These are phyloP conservation scores for Papilio dardanus DNA, from an alignment of 1,140 invertebrate genomes.

Conservation along the genomic window DNA sequence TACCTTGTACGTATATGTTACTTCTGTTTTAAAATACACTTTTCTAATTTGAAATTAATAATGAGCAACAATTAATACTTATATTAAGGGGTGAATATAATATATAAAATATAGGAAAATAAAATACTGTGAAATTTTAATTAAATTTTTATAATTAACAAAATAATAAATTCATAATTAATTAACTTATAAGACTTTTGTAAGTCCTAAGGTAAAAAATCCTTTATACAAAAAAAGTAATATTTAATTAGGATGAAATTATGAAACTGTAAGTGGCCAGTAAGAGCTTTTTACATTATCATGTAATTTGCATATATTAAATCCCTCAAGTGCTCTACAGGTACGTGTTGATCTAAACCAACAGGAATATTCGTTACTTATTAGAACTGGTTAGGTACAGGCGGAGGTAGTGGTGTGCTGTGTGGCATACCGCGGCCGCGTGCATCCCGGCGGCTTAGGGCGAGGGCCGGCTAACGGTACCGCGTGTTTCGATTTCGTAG, in stretches of 20 bases:
- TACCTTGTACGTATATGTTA: no score
- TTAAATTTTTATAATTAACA: no score
- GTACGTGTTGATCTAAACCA: neutral
- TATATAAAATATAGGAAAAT: no score
- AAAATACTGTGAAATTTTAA: no score
- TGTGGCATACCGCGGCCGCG: constrained; percentile 67
- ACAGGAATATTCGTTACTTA: constrained; percentile 17
- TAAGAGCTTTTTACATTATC: neutral
- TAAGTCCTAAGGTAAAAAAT: no score
- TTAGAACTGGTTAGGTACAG: constrained; percentile 16
- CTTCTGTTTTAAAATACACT: no score
- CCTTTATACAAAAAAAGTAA: no score
- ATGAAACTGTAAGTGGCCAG: neutral
- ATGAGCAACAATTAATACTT: no score
- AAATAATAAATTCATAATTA: no score
- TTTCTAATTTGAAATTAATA: no score
- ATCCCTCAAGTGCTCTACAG: neutral
- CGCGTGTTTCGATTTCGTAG: constrained; percentile 81
- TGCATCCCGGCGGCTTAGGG: constrained; percentile 69
- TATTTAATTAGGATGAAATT: neutral
- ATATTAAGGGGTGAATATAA: no score
- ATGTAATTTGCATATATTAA: neutral
- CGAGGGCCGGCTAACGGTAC: constrained; percentile 76
- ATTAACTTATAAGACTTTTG: neutral
- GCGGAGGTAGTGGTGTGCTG: neutral